These are phyloP conservation scores for Drosophila sp. DNA, from an alignment of 1,140 invertebrate genomes.

Conservation along the genomic window DNA sequence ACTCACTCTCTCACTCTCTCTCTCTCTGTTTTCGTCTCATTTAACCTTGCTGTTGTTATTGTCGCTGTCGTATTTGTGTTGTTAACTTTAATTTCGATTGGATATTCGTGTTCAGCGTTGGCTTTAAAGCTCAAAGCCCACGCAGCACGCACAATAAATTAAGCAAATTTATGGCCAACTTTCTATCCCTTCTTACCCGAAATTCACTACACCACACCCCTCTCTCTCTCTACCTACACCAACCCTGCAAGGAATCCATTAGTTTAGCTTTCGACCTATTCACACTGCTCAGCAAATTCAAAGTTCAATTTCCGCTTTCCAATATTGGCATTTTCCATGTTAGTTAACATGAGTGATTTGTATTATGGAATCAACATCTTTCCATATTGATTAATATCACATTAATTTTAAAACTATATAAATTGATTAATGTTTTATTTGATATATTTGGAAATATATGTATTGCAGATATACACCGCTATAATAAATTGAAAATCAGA, in stretches of 20 bases:
- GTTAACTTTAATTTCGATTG: constrained; percentile 39
- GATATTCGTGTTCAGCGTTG: constrained; percentile 24
- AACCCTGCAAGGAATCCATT: constrained; percentile 36
- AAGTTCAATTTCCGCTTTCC: constrained; percentile 1
- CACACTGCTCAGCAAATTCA: constrained; percentile 18
- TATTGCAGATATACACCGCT: too few relatives aligned
- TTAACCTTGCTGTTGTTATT: constrained; percentile 20
- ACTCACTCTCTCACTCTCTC: neutral
- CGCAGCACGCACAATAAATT: constrained; percentile 77
- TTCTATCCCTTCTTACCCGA: neutral
- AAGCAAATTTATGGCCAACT: constrained; percentile 72
- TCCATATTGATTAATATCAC: too few relatives aligned
- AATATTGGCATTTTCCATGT: neutral
- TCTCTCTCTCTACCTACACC: constrained; percentile 7
- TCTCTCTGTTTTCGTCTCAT: neutral
- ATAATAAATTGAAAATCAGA: too few relatives aligned
- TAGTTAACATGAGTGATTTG: neutral
- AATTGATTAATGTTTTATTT: too few relatives aligned
- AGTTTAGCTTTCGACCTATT: constrained; percentile 6
- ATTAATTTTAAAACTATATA: too few relatives aligned
- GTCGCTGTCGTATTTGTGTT: neutral
- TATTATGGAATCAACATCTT: too few relatives aligned
- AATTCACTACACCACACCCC: neutral
- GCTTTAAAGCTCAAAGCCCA: constrained; percentile 55
- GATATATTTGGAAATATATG: too few relatives aligned